Base-by-base conservation (phyloP, 2,888 invertebrate species). In the Nymphalis urticae region DNA sequence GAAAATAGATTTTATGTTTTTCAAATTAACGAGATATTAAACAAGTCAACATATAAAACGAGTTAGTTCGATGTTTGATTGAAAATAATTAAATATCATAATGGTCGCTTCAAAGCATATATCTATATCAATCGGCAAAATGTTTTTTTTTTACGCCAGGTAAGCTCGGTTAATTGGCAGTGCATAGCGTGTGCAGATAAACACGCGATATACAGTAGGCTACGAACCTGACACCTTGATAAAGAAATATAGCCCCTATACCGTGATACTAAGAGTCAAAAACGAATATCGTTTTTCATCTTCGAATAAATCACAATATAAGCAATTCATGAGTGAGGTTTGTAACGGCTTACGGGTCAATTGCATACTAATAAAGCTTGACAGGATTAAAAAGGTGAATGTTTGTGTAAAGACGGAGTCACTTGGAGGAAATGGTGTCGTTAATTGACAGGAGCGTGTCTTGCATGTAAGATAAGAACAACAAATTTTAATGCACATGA, bases 381-480 rank as follows among this genome's bases (percentile, higher is more conserved):
- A 64, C 62, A 68, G 62, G 58, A 62, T 68, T 64, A 60, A 56
- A 10, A 62, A 62, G 50, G 62, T 62, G 62, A 66, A 66, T 67
- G 66, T 67, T 61, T 62, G 63, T 63, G 50, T 68, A 66, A 69
- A 66, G 63, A 62, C 62, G 64, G 64, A 53, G 65, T 65, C 48
- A 68, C 62, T 51, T 63, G 62, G 54, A 71, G 65, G 69, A 66
- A 66, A 60, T 56, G 65, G 60, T 42, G 63, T 66, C 59, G 63
- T 71, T 71, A 71, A 71, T 71, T 69, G 71, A 71, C 71, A 71
- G 71, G 66, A 66, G 71, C 71, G 61, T 68, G 66, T 67, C 66
- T 62, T 61, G 71, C 71, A 63, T 71, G 69, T 69, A 24, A 66
- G 66, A 71, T 71, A 71, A 69, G 69, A 59, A 54, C 59, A 63